These are phyloP conservation scores for Syngnathoides biaculeatus DNA, from an alignment of 2,113 vertebrate species.

Conservation along the genomic window DNA sequence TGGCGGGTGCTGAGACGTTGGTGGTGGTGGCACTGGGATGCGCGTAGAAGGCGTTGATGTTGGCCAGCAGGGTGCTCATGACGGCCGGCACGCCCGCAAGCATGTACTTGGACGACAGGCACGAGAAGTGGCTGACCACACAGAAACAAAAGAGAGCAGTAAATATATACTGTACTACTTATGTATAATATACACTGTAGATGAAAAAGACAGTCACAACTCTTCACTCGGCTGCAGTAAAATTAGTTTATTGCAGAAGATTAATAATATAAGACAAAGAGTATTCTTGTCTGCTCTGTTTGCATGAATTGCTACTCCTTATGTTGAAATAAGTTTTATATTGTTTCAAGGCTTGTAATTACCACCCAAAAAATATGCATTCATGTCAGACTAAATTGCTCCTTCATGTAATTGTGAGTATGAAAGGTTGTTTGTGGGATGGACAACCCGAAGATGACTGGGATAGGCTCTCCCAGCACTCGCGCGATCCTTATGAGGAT, in stretches of 20 bases:
- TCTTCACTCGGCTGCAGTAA: no score
- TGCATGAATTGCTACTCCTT: background rate
- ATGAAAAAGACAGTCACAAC: no score
- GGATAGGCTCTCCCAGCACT: no score
- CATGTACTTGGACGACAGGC: constrained; percentile 98
- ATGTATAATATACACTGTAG: no score
- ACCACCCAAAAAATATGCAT: no score
- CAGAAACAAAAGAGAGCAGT: background rate
- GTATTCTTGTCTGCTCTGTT: background rate
- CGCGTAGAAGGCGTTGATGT: constrained; percentile 98
- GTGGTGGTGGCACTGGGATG: constrained; percentile 93
- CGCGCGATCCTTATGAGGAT: no score
- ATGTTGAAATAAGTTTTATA: background rate
- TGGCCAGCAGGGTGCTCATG: constrained; percentile 97
- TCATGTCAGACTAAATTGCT: no score
- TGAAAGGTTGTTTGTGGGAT: no score
- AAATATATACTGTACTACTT: no score
- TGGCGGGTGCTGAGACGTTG: constrained; percentile 89
- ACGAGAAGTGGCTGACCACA: constrained; percentile 87
- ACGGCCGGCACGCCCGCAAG: constrained; percentile 90
- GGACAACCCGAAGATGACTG: no score
- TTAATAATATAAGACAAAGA: background rate
- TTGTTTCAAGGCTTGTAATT: no score
- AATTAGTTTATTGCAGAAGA: background rate
- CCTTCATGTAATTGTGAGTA: no score